Percentiles rank a stretch among this genome's conserved stretches.
phyloP scores from a whole-genome alignment of 2,113 vertebrate genomes.

The Ariopsis seemanni region DNA sequence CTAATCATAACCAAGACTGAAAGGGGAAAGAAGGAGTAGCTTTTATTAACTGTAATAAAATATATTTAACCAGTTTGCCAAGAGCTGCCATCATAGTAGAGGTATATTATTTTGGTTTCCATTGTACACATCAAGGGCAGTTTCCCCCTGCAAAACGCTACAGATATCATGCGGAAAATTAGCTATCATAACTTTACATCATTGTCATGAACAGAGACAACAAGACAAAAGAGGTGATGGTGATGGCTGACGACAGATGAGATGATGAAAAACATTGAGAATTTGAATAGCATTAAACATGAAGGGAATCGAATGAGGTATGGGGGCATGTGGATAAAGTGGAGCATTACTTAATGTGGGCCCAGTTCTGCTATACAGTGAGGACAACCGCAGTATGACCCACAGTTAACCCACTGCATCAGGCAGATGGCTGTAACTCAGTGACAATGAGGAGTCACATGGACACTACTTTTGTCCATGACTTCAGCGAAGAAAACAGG shows the following conservation, averaged over 20 bases:
- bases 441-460: constrained; percentile 14
- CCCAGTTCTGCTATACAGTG: background rate
- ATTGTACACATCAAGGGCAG: constrained; percentile 26
- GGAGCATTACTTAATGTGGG: background rate
- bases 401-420: constrained; percentile 14
- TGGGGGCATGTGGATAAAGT: background rate
- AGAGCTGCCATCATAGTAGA: constrained; percentile 14
- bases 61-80: constrained; percentile 48
- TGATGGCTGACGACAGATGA: background rate
- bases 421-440: constrained; percentile 32
- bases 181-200: background rate
- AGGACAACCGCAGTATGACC: background rate
- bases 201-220: background rate
- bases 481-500: background rate
- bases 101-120: constrained; percentile 47
- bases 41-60: constrained; percentile 56
- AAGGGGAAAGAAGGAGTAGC: constrained; percentile 39
- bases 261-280: background rate
- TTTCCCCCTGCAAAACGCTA: background rate
- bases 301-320: background rate
- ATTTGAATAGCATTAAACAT: constrained; percentile 1
- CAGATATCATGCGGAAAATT: background rate
- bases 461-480: constrained; percentile 25
- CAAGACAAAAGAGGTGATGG: background rate
- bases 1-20: constrained; percentile 47